These are phyloP conservation scores for Miltochrista miniata DNA, from an alignment of 2,888 invertebrate genomes.

Conservation along the genomic window DNA sequence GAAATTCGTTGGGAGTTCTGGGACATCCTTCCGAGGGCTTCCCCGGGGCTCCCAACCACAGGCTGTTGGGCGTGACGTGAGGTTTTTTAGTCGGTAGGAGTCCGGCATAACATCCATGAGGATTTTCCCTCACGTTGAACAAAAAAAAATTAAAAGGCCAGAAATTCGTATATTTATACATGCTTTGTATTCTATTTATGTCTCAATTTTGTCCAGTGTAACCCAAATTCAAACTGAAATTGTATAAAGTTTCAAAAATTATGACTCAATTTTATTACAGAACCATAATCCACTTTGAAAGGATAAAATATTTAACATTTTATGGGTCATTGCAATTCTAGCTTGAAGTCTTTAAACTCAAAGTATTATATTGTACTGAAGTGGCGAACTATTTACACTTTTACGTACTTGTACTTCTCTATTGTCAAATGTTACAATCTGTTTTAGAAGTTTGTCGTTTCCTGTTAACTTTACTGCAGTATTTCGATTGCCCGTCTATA, in stretches of 20 bases:
- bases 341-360: slow-evolving; percentile 19
- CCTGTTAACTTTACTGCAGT: slow-evolving; percentile 1
- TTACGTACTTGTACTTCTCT: slow-evolving; percentile 15
- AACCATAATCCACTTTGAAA: slow-evolving; percentile 10
- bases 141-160: no score
- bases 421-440: slow-evolving; percentile 12
- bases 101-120: no score
- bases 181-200: background rate
- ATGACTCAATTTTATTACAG: background rate
- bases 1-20: no score
- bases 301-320: slow-evolving; percentile 20
- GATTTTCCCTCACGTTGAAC: no score
- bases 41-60: no score
- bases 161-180: no score
- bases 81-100: no score
- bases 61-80: no score
- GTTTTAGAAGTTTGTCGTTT: slow-evolving; percentile 14
- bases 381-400: slow-evolving; percentile 23
- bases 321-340: slow-evolving; percentile 16
- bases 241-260: background rate
- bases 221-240: background rate
- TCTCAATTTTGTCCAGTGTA: background rate
- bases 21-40: no score
- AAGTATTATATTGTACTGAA: slow-evolving; percentile 14
- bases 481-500: no score